Conservation (phyloP, 2,797 vertebrate genomes). For the Fratercula arctica region DNA sequence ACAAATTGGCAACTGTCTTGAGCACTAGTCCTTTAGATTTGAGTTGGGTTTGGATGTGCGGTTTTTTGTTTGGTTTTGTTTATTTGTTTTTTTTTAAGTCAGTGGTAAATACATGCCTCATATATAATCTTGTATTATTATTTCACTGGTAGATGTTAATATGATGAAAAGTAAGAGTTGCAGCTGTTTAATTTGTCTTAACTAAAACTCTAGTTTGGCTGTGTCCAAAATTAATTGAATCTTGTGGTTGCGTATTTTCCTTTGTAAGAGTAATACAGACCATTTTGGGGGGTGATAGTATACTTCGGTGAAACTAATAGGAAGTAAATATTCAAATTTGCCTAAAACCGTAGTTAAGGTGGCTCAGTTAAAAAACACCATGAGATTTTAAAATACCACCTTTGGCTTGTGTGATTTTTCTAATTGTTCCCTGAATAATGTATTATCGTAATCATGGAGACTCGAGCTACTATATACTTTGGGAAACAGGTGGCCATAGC, state of each 20-base stretch:
- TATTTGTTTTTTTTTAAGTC: background rate
- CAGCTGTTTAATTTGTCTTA: background rate
- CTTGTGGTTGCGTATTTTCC: background rate
- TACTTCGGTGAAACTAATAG: background rate
- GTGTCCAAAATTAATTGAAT: background rate
- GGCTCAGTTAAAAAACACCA: background rate
- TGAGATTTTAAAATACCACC: background rate
- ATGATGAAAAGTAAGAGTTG: background rate
- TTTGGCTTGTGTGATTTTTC: background rate
- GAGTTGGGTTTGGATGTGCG: background rate
- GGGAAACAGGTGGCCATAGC: background rate
- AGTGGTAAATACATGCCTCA: background rate
- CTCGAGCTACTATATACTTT: background rate
- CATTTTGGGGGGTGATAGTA: background rate
- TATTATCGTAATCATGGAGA: rapidly evolving
- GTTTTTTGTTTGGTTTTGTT: background rate
- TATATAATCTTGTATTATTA: background rate
- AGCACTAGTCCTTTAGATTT: background rate
- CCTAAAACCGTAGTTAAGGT: background rate
- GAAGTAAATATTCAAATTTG: background rate
- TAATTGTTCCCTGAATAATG: background rate
- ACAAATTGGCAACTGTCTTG: background rate
- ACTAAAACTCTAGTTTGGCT: background rate
- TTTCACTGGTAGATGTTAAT: background rate
- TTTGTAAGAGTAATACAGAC: background rate